Conservation (phyloP, 2,797 vertebrate species). For the Uromys caudimaculatus region DNA sequence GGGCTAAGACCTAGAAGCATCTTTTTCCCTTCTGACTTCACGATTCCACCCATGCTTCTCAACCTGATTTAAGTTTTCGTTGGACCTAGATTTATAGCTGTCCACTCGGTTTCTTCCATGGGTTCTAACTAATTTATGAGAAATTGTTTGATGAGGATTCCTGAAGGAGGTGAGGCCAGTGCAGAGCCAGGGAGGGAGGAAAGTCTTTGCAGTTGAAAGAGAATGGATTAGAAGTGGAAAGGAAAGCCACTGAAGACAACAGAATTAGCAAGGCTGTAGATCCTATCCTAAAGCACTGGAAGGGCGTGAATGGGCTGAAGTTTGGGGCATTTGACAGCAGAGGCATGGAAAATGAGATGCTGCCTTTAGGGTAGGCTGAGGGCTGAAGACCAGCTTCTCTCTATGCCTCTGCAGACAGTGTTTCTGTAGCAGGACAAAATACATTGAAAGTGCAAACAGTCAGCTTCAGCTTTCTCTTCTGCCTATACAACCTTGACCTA, state of each 20-base stretch:
- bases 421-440: not conserved
- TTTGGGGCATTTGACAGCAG: not conserved
- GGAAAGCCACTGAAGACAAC: not conserved
- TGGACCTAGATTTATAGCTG: not conserved
- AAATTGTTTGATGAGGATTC: not conserved
- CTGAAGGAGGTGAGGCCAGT: not conserved
- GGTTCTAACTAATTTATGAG: not conserved
- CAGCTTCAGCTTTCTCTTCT: not conserved
- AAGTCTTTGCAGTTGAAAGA: not conserved
- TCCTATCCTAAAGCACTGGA: fast-evolving
- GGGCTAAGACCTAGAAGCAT: not conserved
- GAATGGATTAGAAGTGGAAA: not conserved
- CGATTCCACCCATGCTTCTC: not conserved
- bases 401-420: not conserved
- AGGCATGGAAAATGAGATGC: not conserved
- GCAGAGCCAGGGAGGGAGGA: not conserved
- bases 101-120: not conserved
- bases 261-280: not conserved
- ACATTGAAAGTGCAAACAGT: not conserved
- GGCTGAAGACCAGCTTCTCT: not conserved
- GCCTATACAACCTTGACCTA: not conserved
- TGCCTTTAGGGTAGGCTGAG: too few relatives aligned
- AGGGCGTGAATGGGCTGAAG: fast-evolving
- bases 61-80: not conserved
- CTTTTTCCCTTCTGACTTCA: not conserved